Percentiles rank a stretch among this genome's conserved stretches.
These are phyloP conservation scores for Perodicticus potto DNA, from an alignment of 2,797 vertebrate genomes.

Conservation along the genomic window DNA sequence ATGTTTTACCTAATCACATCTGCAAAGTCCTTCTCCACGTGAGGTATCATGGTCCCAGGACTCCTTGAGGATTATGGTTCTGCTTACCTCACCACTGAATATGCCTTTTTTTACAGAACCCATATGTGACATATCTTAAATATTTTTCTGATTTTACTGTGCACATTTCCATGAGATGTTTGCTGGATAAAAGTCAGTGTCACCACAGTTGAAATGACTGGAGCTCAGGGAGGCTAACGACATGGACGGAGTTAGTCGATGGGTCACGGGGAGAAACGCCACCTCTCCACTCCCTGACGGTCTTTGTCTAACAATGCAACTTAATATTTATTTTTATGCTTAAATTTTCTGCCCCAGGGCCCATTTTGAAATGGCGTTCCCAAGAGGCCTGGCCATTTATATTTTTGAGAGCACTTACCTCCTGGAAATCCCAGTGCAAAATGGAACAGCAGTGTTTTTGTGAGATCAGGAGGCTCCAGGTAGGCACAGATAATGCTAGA, in stretches of 20 bases:
- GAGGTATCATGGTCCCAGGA: neutral
- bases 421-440: neutral
- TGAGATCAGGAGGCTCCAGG: neutral
- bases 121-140: neutral
- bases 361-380: neutral
- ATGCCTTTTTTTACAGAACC: neutral
- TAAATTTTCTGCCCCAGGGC: neutral
- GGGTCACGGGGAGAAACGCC: neutral
- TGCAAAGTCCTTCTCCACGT: neutral
- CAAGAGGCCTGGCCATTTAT: neutral
- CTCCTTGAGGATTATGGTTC: neutral
- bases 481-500: neutral
- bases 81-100: rapidly evolving
- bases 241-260: neutral
- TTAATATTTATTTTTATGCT: neutral
- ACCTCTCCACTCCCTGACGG: neutral
- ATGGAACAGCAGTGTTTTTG: neutral
- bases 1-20: neutral
- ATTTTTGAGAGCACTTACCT: slow-evolving; percentile 19
- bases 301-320: neutral
- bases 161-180: neutral
- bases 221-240: neutral
- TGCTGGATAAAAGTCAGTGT: neutral
- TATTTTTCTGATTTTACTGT: slow-evolving; percentile 6
- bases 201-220: neutral